A percentile compares a stretch with the other conserved stretches of the same genome.
Conservation (phyloP, 2,888 invertebrate species). For the Troglohyphantes excavatus region DNA sequence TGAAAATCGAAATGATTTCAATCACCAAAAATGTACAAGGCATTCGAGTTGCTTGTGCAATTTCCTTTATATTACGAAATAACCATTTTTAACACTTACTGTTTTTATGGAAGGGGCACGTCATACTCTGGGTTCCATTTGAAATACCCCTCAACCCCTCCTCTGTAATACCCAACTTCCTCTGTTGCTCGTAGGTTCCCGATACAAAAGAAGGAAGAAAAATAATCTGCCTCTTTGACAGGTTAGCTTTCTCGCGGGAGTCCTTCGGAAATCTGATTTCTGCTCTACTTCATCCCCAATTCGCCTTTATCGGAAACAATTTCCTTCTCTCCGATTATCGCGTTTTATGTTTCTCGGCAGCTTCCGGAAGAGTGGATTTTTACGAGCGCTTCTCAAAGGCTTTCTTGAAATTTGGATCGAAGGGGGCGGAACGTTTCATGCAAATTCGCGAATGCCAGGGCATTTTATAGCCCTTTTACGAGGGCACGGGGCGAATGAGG, state of each 20-base stretch:
- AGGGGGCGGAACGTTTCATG: conserved; percentile 56
- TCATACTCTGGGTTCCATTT: too few relatives aligned
- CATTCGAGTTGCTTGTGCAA: too few relatives aligned
- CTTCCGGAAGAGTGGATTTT: conserved; percentile 49
- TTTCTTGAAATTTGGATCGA: conserved; percentile 70
- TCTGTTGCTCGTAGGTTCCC: not conserved
- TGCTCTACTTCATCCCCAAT: not conserved
- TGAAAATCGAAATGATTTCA: too few relatives aligned
- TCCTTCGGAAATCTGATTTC: conserved; percentile 13
- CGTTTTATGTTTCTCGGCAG: conserved; percentile 63
- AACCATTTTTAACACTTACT: too few relatives aligned
- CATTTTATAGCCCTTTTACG: conserved; percentile 71
- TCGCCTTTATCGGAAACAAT: conserved; percentile 61
- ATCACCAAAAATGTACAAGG: too few relatives aligned
- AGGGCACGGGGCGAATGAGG: conserved; percentile 49
- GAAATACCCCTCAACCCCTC: too few relatives aligned
- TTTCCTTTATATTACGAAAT: too few relatives aligned
- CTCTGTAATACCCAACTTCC: not conserved
- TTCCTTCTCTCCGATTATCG: conserved; percentile 58
- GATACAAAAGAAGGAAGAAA: not conserved
- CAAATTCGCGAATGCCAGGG: conserved; percentile 69
- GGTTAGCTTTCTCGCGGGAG: conserved; percentile 15
- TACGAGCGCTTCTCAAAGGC: conserved; percentile 7
- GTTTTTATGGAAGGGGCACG: too few relatives aligned
- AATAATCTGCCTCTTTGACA: conserved; percentile 8